Base-by-base conservation (phyloP, 2,797 vertebrate species). In the Sparus aurata region DNA sequence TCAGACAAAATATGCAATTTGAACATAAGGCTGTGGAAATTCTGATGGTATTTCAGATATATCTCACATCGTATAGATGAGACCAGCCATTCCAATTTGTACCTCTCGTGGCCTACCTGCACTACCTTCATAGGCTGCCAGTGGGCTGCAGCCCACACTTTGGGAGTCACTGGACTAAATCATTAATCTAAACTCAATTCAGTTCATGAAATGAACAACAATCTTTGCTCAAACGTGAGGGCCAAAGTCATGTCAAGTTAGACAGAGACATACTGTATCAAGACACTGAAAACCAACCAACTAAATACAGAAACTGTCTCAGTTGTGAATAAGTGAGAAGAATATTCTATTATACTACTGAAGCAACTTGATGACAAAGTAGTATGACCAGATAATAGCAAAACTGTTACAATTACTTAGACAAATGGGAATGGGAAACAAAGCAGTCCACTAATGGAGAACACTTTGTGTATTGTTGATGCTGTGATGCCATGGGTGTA, bases 391-490 rank as follows among this genome's bases (percentile, higher is more conserved):
- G 66, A 87, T 73, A 77, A 87, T 59, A 75, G 72, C 69, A 58
- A 79, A 84, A 68, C 16, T 79, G 73, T 52, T 77, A 16, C 27
- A 58, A 73, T 61, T 61, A 80, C 49, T 80, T 27, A 55, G 54
- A 64, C 45, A 41, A 82, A 85, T 3, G 53, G 30, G 53, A 12
- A 63, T 1, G 12, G 55, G 13, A 84, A 73, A 91, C 83, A 84
- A 83, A 87, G 85, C 65, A 1, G 66, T n/a, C 53, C 71, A 74
- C 76, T 73, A 6, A 61, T 17, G 38, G 66, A 65, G 72, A 85
- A 88, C 90, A 87, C 80, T 84, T 53, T 69, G 77, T 60, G 85
- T 79, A 82, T 86, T 93, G 91, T 92, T 47, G 47, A 69, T n/a
- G 70, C 76, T 63, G 74, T 86, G 87, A 89, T 79, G 84, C 73